phyloP scores from a whole-genome alignment of 2,797 vertebrate genomes.

The Acanthurus tractus region DNA sequence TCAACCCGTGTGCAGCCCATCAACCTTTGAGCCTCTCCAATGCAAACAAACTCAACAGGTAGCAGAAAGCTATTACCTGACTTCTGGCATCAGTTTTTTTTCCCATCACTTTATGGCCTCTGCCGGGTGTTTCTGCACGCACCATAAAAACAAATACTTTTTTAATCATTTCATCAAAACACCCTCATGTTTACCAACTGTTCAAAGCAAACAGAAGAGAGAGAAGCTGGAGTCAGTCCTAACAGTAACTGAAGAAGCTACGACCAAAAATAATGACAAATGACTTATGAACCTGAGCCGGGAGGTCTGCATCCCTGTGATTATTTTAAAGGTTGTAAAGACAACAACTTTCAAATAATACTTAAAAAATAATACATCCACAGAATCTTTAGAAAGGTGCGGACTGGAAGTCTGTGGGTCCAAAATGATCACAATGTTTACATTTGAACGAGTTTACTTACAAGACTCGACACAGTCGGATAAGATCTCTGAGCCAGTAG shows the following conservation, averaged over 20 bases:
- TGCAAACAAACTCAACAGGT: slow-evolving; percentile 51
- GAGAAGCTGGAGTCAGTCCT: not conserved
- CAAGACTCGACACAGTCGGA: no score
- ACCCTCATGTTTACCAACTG: not conserved
- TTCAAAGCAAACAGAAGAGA: not conserved
- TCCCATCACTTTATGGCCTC: not conserved
- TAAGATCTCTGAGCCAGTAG: no score
- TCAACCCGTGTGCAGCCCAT: slow-evolving; percentile 33
- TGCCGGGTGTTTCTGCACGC: not conserved
- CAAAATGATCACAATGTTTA: no score
- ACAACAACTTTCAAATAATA: not conserved
- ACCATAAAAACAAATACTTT: not conserved
- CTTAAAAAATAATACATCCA: no score
- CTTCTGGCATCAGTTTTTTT: not conserved
- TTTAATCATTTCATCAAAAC: not conserved
- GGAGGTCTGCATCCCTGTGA: not conserved
- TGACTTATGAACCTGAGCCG: not conserved
- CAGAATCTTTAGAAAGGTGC: no score
- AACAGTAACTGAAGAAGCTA: not conserved
- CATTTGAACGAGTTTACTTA: no score
- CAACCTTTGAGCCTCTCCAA: slow-evolving; percentile 48
- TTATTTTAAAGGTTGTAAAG: not conserved
- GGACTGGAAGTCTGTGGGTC: no score
- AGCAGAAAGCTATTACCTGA: not conserved
- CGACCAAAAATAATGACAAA: not conserved